Evolutionary conservation across 2,888 invertebrate species (phyloP).

Genomic region (Lepidochitona cinerea): DNA sequence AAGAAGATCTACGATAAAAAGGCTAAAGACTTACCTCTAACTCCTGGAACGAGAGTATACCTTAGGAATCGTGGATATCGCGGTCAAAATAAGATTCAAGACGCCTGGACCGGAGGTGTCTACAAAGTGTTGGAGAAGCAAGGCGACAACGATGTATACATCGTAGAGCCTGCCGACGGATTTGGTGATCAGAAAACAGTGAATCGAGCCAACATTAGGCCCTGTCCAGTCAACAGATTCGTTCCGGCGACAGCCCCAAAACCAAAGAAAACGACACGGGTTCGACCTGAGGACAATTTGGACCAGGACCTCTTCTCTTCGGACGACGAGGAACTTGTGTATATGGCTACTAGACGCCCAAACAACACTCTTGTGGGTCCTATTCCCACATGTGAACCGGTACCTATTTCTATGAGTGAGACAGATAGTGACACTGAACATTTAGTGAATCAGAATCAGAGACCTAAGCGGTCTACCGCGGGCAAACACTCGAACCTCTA

Average conservation of each 20-base stretch:
- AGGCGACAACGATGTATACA: slow-evolving; percentile 4
- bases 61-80: not conserved
- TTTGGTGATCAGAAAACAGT: not conserved
- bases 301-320: not conserved
- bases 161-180: slow-evolving; percentile 1
- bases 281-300: not conserved
- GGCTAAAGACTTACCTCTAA: slow-evolving; percentile 1
- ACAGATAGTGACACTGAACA: too few relatives aligned
- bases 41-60: slow-evolving; percentile 8
- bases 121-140: not conserved
- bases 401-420: too few relatives aligned
- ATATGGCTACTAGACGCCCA: too few relatives aligned
- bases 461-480: too few relatives aligned
- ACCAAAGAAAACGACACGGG: too few relatives aligned
- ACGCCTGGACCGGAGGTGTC: not conserved
- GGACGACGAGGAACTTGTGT: not conserved
- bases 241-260: not conserved
- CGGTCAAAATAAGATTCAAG: slow-evolving; percentile 16
- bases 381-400: too few relatives aligned
- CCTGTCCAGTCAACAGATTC: not conserved
- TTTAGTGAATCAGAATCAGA: too few relatives aligned
- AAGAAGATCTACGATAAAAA: not conserved
- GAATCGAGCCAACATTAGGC: slow-evolving; percentile 1
- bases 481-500: too few relatives aligned
- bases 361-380: too few relatives aligned